phyloP scores from a whole-genome alignment of 2,113 vertebrate genomes.

The Fukomys damarensis region DNA sequence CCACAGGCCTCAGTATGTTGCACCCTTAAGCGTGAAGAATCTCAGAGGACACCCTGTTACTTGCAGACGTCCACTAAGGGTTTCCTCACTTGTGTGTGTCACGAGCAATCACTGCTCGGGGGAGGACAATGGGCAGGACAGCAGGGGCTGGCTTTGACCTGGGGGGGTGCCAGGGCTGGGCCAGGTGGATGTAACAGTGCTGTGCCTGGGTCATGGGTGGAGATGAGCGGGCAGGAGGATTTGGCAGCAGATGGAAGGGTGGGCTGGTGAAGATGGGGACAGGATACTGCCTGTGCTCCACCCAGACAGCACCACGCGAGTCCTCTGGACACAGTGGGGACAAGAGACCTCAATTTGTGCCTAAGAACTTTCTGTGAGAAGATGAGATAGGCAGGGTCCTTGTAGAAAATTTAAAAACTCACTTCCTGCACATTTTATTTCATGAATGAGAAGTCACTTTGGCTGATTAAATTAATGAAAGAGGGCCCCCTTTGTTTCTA shows the following conservation, averaged over 20 bases:
- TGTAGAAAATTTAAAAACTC: neutral
- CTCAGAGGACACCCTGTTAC: neutral
- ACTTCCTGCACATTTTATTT: neutral
- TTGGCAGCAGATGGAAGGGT: neutral
- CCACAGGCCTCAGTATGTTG: neutral
- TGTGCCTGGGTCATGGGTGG: fast-evolving
- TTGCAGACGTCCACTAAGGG: neutral
- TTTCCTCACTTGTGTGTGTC: neutral
- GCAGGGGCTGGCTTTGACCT: neutral
- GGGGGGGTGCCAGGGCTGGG: fast-evolving
- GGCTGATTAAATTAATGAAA: neutral
- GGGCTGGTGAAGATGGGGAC: neutral
- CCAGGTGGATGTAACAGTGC: fast-evolving
- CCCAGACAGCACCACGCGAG: fast-evolving
- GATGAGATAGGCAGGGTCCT: neutral
- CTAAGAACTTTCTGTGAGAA: neutral
- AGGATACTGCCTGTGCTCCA: neutral
- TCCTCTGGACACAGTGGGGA: neutral
- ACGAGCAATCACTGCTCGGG: fast-evolving
- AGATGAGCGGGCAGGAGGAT: neutral
- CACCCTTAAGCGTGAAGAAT: neutral
- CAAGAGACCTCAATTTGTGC: neutral
- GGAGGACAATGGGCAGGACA: neutral
- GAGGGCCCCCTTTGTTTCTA: neutral
- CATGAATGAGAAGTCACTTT: neutral